Conservation (phyloP, 2,888 invertebrate genomes). For the Aporophyla lueneburgensis region DNA sequence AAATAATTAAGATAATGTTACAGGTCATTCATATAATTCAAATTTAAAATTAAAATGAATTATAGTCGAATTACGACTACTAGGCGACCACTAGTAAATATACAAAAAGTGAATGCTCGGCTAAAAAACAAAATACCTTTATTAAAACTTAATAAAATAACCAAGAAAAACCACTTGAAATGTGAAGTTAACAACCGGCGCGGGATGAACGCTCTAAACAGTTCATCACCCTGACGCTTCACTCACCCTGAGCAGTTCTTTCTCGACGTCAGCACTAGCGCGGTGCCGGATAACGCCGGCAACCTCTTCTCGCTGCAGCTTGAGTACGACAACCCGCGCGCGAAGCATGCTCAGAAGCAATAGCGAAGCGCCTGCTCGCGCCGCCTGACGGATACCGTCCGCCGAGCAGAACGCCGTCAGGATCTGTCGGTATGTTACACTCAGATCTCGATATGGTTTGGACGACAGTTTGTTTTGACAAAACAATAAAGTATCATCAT, state of each 20-base stretch:
- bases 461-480: not conserved
- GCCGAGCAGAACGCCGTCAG: conserved; percentile 20
- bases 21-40: too few relatives aligned
- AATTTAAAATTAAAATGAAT: too few relatives aligned
- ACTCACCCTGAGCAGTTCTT: conserved; percentile 16
- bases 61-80: too few relatives aligned
- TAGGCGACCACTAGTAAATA: too few relatives aligned
- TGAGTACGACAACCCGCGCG: conserved; percentile 18
- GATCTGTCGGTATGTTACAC: not conserved
- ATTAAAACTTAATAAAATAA: too few relatives aligned
- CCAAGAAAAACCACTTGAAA: too few relatives aligned
- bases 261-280: conserved; percentile 4
- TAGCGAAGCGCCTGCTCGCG: conserved; percentile 24
- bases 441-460: not conserved
- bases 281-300: not conserved
- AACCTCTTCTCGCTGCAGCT: not conserved
- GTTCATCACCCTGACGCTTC: not conserved
- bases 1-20: too few relatives aligned
- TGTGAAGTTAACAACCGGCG: too few relatives aligned
- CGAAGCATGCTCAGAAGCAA: conserved; percentile 17
- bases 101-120: too few relatives aligned
- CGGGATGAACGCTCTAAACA: too few relatives aligned
- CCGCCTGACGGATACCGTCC: conserved; percentile 21
- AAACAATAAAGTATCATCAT: too few relatives aligned
- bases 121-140: too few relatives aligned